Evolutionary conservation across 2,113 vertebrate species (phyloP).

Genomic region (Chloropsis hardwickii): DNA sequence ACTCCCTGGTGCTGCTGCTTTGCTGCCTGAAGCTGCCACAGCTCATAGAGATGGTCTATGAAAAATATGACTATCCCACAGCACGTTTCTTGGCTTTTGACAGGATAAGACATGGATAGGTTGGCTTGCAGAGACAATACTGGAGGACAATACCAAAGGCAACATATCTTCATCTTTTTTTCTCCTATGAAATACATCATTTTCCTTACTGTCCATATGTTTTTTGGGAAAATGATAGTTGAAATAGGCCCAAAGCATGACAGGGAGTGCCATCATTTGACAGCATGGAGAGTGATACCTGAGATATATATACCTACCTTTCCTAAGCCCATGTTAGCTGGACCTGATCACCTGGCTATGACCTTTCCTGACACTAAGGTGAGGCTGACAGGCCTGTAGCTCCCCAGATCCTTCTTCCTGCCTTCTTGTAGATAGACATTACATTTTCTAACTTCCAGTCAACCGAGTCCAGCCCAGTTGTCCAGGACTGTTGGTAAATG

Average conservation of each 20-base stretch:
- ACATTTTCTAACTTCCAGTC: not conserved
- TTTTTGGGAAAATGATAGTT: not conserved
- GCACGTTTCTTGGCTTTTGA: not conserved
- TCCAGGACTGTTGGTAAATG: not conserved
- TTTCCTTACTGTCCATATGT: not conserved
- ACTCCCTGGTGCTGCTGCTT: not conserved
- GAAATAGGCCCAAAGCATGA: not conserved
- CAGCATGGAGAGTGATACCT: not conserved
- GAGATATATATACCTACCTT: not conserved
- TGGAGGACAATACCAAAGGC: not conserved
- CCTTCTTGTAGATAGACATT: not conserved
- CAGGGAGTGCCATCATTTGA: not conserved
- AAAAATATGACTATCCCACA: not conserved
- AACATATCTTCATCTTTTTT: not conserved
- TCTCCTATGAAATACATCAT: not conserved
- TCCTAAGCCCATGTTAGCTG: not conserved
- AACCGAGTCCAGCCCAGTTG: not conserved
- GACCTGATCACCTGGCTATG: too few relatives aligned
- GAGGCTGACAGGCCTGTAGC: not conserved
- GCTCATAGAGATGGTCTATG: not conserved
- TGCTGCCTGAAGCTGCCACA: not conserved
- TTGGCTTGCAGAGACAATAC: not conserved
- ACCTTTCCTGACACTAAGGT: not conserved
- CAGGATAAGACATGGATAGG: not conserved
- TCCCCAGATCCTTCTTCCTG: not conserved